Percentiles rank a stretch among this genome's conserved stretches.
Conservation (phyloP, 2,113 vertebrate species). For the Anthoscopus minutus region DNA sequence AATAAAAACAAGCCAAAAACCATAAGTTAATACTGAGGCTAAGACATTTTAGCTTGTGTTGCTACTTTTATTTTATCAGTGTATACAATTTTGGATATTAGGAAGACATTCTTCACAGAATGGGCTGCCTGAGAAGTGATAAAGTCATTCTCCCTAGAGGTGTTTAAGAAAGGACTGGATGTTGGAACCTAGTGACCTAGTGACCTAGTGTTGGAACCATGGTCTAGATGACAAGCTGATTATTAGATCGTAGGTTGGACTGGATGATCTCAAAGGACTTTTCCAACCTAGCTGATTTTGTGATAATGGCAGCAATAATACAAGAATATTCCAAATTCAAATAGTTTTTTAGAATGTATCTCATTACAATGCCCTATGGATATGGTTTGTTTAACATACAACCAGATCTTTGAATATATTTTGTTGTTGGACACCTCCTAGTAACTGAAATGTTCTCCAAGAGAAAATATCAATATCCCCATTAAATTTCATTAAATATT, state of each 20-base stretch:
- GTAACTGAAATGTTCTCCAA: background rate
- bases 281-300: background rate
- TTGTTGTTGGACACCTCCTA: background rate
- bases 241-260: background rate
- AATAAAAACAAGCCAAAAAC: background rate
- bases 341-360: background rate
- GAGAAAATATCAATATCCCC: background rate
- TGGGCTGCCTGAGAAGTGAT: background rate
- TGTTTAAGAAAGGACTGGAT: background rate
- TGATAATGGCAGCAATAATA: background rate
- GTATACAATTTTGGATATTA: background rate
- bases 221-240: background rate
- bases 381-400: background rate
- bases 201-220: too few relatives aligned
- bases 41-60: background rate
- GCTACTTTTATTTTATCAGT: background rate
- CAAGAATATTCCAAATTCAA: background rate
- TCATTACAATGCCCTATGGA: background rate
- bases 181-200: background rate
- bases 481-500: background rate
- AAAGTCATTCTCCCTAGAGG: background rate
- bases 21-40: accelerated
- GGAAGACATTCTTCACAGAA: background rate
- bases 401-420: background rate
- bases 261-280: background rate